Evolutionary conservation across 2,888 invertebrate species (phyloP), one percentile per base, ranked within the genome.

Genomic region (Morpho deidamia): DNA sequence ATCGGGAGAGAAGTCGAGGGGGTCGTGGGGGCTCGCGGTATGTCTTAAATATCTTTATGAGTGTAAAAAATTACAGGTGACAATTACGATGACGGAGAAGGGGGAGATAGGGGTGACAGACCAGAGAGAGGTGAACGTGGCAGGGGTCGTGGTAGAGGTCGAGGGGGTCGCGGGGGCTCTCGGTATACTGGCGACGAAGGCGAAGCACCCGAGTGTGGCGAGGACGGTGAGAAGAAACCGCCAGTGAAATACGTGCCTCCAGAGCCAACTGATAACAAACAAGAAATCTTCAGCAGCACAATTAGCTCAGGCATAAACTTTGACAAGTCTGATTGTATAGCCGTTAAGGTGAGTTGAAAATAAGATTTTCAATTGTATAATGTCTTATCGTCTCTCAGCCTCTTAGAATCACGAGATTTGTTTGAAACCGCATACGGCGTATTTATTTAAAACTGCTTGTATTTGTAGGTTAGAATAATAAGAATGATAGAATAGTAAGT

Each of bases 241-340:
- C 86, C 88, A 0, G 91, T 92, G 38, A 93, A 93, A 49, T 91
- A 93, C 44, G 87, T 92, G 1, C 97, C 97, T 0, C 93, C 94
- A 0, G 96, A 96, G 43, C 92, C 94, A 0, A 91, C 93, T 0
- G 91, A 91, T 0, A 93, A 95, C 55, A 96, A 95, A 51, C 85
- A 87, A 0, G 93, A 93, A 56, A 90, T 96, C 38, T 96, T 95
- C 66, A 91, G 91, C 47, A 91, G 90, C 48, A 92, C 93, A 0
- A 94, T 95, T 9, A 89, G 92, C 10, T 92, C 93, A 0, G 99
- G 99, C 0, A 97, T 97, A 41, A 99, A 99, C 80, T 99, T 98
- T 78, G 92, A 94, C 55, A 96, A 97, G 71, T 97, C 95, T 56
- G 96, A 98, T 59, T 92, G 94, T 34, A 98, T 99, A 60, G 94